Base-by-base conservation (phyloP, 2,113 vertebrate species). In the Ceuthmochares aereus region DNA sequence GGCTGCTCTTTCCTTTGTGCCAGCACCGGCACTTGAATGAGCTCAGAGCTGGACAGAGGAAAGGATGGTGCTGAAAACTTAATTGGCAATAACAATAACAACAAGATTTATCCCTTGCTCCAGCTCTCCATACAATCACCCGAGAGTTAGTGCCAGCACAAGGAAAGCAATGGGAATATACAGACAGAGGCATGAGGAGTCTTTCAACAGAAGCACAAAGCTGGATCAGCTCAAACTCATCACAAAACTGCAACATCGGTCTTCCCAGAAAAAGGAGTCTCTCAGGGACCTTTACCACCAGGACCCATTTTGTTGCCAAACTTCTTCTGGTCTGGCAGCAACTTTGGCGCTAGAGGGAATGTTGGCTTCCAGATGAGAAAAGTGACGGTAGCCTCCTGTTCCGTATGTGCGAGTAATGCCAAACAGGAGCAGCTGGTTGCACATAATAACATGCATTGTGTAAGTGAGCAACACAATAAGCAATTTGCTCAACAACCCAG, bases 391-490 rank as follows among this genome's bases (percentile, higher is more conserved):
- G 92, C 96, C 95, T 97, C 93, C 88, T 87, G 92, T 75, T 93
- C 93, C 18, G 12, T 90, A 73, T 92, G 93, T 42, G 78, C 12
- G 29, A 94, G 94, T 91, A 55, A 69, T 96, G 95, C 96, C 96
- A 95, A 95, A 85, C 64, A 80, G 91, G 91, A 96, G 96, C 97
- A 97, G 97, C 96, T 97, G 96, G 93, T 92, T 95, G 94, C 93
- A 89, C 91, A 96, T 97, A 97, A 97, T 95, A 96, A 97, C 95
- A 89, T 40, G 88, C 95, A 94, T 95, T 94, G 79, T 96, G 95
- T 92, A 97, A 97, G 95, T 95, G 96, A 96, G 93, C 95, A 97
- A 95, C 95, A 96, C 93, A 97, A 96, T 95, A 91, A 87, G 95
- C 95, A 97, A 96, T 97, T 97, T 97, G 95, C 95, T 96, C 51